Base-by-base conservation (phyloP, 64 coral and sea anemone species). In the Orbicella faveolata region DNA sequence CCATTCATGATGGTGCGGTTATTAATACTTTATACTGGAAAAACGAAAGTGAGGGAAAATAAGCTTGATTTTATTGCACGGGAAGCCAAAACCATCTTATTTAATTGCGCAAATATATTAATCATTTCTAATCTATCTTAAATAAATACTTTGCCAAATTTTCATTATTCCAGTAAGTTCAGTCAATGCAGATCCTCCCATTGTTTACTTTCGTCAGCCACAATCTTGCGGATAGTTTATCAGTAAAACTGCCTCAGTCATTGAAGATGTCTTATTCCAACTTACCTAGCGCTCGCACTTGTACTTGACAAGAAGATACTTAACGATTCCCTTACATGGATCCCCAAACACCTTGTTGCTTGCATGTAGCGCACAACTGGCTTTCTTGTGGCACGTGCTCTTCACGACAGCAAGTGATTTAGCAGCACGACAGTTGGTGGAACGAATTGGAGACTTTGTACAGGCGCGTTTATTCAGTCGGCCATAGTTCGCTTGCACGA, bases 241-340 rank as follows among this genome's bases (percentile, higher is more conserved):
- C 36, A 9, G 17, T 21, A 39, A 1, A 23, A 52, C 54, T 78
- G 5, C 39, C 10, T 4, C 15, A 44, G 2, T 44, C 34, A 52
- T 4, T 21, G 19, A 48, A 52, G 12, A 78, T 54, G 23, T 61
- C 15, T 21, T 33, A 3, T 57, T n/a, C 48, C 33, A 33, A 44
- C 23, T 72, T 18, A 85, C 63, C 82, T 85, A 85, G 20, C 21
- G 39, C 12, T 65, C 25, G 41, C 89, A 91, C 17, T 74, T 91
- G 73, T 78, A 91, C 62, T 77, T 74, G 0, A 91, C 80, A 51
- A 44, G 20, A 36, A 91, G 89, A 23, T 91, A 91, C 37, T 91
- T 91, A 10, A 4, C 19, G 6, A 80, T 75, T 21, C 63, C 79
- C 37, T 10, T 0, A 63, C 89, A 91, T 17, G 89, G 89, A 85